These are phyloP conservation scores for Oryzias melastigma DNA, from an alignment of 2,113 vertebrate species.

Conservation along the genomic window DNA sequence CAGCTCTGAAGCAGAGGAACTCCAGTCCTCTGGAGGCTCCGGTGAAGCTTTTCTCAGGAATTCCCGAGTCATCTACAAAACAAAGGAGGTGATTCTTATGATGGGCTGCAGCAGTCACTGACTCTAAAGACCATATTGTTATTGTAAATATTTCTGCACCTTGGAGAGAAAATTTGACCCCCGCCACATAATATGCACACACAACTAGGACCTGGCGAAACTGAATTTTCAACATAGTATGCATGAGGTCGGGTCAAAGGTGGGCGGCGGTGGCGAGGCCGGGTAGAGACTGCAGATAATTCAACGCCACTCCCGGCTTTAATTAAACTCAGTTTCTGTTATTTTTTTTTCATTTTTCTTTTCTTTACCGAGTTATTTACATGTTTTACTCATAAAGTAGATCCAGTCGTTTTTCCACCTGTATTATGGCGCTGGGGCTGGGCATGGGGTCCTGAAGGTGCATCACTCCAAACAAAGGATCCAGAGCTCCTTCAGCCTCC, in stretches of 20 bases:
- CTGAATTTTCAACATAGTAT: no score
- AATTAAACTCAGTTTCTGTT: not conserved
- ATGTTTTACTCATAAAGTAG: no score
- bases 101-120: no score
- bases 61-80: conserved; percentile 61
- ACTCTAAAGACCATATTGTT: no score
- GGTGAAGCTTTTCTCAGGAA: conserved; percentile 48
- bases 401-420: conserved; percentile 44
- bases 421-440: conserved; percentile 57
- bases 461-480: conserved; percentile 74
- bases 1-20: conserved; percentile 3
- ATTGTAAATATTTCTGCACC: no score
- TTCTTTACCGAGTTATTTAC: not conserved
- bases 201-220: no score
- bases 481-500: conserved; percentile 59
- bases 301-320: no score
- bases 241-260: no score
- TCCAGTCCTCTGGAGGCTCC: conserved; percentile 11
- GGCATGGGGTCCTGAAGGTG: conserved; percentile 29
- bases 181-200: no score
- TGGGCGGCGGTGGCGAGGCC: no score
- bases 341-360: not conserved
- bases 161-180: no score
- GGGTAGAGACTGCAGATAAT: no score
- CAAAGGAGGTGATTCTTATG: not conserved